Evolutionary conservation across 2,113 vertebrate genomes (phyloP).

Genomic region (Malurus alboscapulatus): DNA sequence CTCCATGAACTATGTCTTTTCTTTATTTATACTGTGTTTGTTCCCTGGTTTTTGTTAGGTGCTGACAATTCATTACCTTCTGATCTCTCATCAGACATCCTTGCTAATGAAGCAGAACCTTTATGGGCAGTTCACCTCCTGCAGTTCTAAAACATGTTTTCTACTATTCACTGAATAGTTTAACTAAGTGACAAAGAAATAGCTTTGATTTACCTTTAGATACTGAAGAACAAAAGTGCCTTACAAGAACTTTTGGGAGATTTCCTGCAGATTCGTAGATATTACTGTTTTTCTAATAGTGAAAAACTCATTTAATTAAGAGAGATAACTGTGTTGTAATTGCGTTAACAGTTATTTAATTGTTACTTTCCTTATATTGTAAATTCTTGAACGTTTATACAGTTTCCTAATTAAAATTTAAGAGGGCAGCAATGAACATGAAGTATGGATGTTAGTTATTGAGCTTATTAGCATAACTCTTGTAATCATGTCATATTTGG

Average conservation of each 20-base stretch:
- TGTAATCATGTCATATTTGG: background rate
- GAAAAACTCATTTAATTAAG: conserved; percentile 38
- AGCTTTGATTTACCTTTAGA: conserved; percentile 10
- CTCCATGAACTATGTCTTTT: background rate
- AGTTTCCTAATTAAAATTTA: conserved; percentile 47
- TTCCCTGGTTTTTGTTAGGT: background rate
- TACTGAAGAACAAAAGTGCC: background rate
- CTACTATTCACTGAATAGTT: background rate
- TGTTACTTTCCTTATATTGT: conserved; percentile 10
- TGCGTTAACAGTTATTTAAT: conserved; percentile 50
- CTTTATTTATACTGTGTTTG: background rate
- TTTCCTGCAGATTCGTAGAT: conserved; percentile 19
- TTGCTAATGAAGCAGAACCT: conserved; percentile 14
- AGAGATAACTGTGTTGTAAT: conserved; percentile 24
- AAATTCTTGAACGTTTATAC: conserved; percentile 13
- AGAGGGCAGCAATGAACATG: background rate
- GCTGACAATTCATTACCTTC: conserved; percentile 3
- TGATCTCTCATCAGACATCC: conserved; percentile 1
- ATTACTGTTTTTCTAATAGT: conserved; percentile 34
- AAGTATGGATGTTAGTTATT: conserved; percentile 11
- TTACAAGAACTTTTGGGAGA: background rate
- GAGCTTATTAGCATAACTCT: conserved; percentile 15
- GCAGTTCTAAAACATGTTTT: background rate
- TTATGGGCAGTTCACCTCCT: background rate
- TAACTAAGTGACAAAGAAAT: background rate